phyloP scores from a whole-genome alignment of 2,888 invertebrate species.

The Drosophila neotestacea region DNA sequence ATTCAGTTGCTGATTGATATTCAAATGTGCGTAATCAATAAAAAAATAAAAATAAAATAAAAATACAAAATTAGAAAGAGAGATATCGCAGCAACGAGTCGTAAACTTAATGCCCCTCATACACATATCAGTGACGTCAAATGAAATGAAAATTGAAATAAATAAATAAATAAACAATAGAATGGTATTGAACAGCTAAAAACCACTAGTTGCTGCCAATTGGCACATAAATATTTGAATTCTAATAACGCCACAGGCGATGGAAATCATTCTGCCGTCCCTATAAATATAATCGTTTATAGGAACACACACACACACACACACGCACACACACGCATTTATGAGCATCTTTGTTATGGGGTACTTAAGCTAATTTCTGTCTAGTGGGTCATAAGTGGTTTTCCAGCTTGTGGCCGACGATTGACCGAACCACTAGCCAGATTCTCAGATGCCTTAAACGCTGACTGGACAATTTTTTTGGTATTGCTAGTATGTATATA shows the following conservation, averaged over 20 bases:
- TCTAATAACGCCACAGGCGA: constrained; percentile 21
- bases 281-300: constrained; percentile 25
- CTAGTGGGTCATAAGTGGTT: constrained; percentile 36
- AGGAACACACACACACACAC: constrained; percentile 1
- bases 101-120: constrained; percentile 5
- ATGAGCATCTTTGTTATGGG: constrained; percentile 29
- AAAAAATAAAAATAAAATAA: constrained; percentile 32
- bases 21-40: constrained; percentile 79
- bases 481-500: neutral
- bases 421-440: constrained; percentile 11
- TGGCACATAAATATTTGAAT: constrained; percentile 19
- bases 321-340: constrained; percentile 3
- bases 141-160: constrained; percentile 45
- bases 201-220: constrained; percentile 32
- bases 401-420: constrained; percentile 15
- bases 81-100: neutral
- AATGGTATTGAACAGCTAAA: constrained; percentile 1
- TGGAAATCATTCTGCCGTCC: constrained; percentile 1
- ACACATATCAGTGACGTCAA: constrained; percentile 53
- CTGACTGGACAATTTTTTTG: constrained; percentile 18
- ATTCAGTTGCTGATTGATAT: constrained; percentile 52
- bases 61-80: constrained; percentile 22
- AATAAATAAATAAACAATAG: constrained; percentile 48
- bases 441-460: constrained; percentile 7
- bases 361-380: constrained; percentile 44